A percentile compares a stretch with the other conserved stretches of the same genome.
Evolutionary conservation across 2,797 vertebrate species (phyloP).

Genomic region (Artibeus lituratus): DNA sequence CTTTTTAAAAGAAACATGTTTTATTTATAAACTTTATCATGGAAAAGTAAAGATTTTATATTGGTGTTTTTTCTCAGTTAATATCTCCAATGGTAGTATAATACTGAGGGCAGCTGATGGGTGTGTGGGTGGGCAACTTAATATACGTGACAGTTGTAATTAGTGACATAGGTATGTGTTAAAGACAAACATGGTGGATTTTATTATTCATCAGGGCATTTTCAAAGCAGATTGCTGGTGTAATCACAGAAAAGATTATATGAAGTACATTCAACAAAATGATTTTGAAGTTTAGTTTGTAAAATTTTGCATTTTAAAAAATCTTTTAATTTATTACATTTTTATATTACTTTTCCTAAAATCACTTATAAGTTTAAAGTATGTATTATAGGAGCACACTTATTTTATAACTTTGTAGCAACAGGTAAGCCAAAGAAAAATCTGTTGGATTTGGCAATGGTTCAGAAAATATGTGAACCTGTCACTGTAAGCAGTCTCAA

Average conservation of each 20-base stretch:
- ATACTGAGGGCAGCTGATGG: background rate
- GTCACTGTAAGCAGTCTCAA: slow-evolving; percentile 94
- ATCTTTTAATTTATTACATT: slow-evolving; percentile 53
- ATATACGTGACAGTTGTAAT: background rate
- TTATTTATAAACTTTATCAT: background rate
- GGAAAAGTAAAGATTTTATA: background rate
- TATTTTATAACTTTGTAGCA: slow-evolving; percentile 84
- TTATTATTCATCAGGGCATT: background rate
- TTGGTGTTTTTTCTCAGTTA: background rate
- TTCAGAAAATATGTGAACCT: slow-evolving; percentile 88
- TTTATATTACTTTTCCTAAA: slow-evolving; percentile 7
- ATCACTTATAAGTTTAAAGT: slow-evolving; percentile 26
- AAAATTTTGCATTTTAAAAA: slow-evolving; percentile 14
- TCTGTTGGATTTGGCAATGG: slow-evolving; percentile 87
- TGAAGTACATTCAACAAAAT: background rate
- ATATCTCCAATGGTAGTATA: background rate
- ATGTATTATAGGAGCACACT: background rate
- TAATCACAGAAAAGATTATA: background rate
- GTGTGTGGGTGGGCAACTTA: too few species aligned
- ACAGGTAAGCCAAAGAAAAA: slow-evolving; percentile 87
- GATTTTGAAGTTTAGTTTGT: slow-evolving; percentile 21
- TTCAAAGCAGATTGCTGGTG: background rate
- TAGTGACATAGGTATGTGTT: background rate
- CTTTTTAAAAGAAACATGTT: background rate
- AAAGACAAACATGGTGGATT: background rate